Evolutionary conservation across 2,888 invertebrate species (phyloP), one percentile per base, ranked within the genome.

Genomic region (Macrophya alboannulata): DNA sequence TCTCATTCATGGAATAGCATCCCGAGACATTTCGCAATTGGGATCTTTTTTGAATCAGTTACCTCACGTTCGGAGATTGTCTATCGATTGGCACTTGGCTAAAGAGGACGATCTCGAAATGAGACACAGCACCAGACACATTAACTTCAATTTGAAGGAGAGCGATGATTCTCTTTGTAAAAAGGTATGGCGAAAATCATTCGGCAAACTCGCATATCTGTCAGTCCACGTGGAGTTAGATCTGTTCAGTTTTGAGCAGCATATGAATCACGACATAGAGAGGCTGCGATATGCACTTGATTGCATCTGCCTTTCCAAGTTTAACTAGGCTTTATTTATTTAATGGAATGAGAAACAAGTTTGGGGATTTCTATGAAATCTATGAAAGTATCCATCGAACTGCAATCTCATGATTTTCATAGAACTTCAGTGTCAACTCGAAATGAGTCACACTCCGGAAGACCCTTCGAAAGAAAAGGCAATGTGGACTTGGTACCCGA

Each of bases 201-300:
- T 72, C 43, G n/a, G 40, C 72, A 72, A n/a, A 40, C 72, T 72
- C 15, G 1, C n/a, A 8, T 72, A 72, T 43, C 37, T 72, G 72
- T 17, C 37, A 72, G 40, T 72, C 6, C 10, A 40, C 43, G 43
- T 72, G 40, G 10, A 21, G n/a, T n/a, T 43, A 4, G 40, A 37
- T n/a, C 37, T n/a, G 4, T 8, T 40, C 40, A 17, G 17, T 15
- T 51, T 51, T 25, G 21, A 25, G 3, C 25, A 51, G 15, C 9
- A 76, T 17, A 25, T 51, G 76, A 25, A 51, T 12, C 45, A 51
- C 31, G 76, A 76, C 76, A 76, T 51, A 48, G 76, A 45, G 25
- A 25, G 12, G 15, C 40, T 48, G 76, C 15, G 76, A 76, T 12
- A 17, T 76, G 48, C 76, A 76, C 51, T 51, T 76, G 12, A 51